Evolutionary conservation across 1,140 invertebrate species (phyloP), one percentile per base, ranked within the genome.

Genomic region (Steinernema khuongi): DNA sequence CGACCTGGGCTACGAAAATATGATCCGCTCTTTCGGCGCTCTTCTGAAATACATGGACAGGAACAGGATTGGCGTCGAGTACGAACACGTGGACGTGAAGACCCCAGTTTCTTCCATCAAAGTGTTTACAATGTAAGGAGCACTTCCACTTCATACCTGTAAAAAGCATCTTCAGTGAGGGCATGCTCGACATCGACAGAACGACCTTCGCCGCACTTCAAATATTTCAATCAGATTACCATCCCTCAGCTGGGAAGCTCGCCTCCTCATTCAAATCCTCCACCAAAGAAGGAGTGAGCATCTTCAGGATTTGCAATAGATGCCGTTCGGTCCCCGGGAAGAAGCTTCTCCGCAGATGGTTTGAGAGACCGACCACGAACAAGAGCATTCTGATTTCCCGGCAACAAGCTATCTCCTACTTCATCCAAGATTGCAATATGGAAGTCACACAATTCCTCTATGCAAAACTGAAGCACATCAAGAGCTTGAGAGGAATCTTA

Each of bases 401-500:
- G 1, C 82, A 84, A 22, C 75, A 79, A 31, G 84, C 76, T 14
- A 73, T 84, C 22, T 72, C 77, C 7, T 84, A 79, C 68, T 84
- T 84, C 74, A 69, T 69, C 28, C 81, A 83, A 29, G 81, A 82
- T 71, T 83, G 79, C 50, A 81, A 82, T 67, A 29, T 79, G 1
- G 78, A 81, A 32, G 70, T 78, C 14, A 76, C 74, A 18, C 28
- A 66, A 17, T 77, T 70, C 43, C 11, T 83, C 19, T 67, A 75
- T 17, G 66, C 19, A 19, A 70, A 72, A 29, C 26, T 81, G n/a
- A 80, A 76, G 67, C 32, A 79, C 31, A 66, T 81, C n/a, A 33
- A 44, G 28, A 80, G 43, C 67, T 60, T 81, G 41, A 17, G 74
- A 69, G 81, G 79, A 29, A 73, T 77, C 31, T 36, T 82, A n/a